Evolutionary conservation across 2,797 vertebrate species (phyloP).

Genomic region (Gouania willdenowi): DNA sequence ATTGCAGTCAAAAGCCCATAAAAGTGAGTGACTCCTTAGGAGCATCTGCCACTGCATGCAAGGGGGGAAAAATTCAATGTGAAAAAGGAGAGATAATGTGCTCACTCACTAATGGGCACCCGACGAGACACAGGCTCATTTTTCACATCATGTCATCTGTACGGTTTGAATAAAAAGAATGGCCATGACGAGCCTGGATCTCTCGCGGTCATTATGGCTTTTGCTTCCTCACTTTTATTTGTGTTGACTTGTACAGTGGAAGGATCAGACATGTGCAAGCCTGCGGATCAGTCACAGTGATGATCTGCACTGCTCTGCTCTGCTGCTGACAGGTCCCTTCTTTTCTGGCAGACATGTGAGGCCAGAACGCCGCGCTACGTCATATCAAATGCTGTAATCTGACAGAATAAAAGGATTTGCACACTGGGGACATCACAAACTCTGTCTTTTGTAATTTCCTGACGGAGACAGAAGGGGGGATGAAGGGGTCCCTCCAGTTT

Average conservation of each 20-base stretch:
- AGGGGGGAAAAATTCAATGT: conserved; percentile 84
- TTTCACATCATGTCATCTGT: conserved; percentile 99
- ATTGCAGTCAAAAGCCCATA: conserved; percentile 77
- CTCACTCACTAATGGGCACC: conserved; percentile 98
- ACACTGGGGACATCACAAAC: conserved; percentile 88
- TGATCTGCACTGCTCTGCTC: conserved; percentile 85
- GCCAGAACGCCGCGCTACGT: conserved; percentile 84
- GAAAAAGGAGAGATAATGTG: conserved; percentile 96
- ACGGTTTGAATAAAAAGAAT: conserved; percentile 96
- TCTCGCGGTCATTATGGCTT: conserved; percentile 87
- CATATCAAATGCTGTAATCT: conserved; percentile 94
- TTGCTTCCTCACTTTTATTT: conserved; percentile 95
- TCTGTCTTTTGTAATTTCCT: conserved; percentile 97
- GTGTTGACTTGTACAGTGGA: conserved; percentile 98
- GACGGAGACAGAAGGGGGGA: conserved; percentile 74
- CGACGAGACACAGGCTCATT: conserved; percentile 97
- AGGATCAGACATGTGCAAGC: conserved; percentile 91
- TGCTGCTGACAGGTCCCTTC: conserved; percentile 92
- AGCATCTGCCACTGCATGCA: conserved; percentile 81
- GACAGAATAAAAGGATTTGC: conserved; percentile 85
- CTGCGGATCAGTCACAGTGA: conserved; percentile 91
- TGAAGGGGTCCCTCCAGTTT: conserved; percentile 87
- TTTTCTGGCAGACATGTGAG: conserved; percentile 85
- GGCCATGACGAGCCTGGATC: conserved; percentile 90
- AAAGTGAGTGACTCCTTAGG: conserved; percentile 79